phyloP scores from a whole-genome alignment of 2,113 vertebrate species.

The Baryphthengus martii region DNA sequence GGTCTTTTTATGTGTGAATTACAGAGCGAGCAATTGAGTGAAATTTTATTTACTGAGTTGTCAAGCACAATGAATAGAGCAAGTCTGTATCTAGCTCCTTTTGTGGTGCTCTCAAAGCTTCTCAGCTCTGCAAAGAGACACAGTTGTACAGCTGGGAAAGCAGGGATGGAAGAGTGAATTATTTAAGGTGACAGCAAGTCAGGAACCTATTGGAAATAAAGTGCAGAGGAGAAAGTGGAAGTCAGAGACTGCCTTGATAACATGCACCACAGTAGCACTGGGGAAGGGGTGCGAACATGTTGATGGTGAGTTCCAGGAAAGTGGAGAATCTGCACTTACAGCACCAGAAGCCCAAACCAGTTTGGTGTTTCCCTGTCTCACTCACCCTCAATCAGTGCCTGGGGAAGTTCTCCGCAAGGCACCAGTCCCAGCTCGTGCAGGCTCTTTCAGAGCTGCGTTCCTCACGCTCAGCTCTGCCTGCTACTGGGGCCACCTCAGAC shows the following conservation, averaged over 20 bases:
- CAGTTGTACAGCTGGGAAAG: neutral
- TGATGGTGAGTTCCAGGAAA: neutral
- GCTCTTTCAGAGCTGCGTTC: neutral
- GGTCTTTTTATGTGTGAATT: constrained; percentile 58
- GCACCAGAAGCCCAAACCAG: neutral
- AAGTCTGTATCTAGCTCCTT: constrained; percentile 39
- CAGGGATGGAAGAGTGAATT: neutral
- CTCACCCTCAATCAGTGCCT: neutral
- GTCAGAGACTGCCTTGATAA: neutral
- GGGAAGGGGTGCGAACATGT: neutral
- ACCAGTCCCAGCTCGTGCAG: neutral
- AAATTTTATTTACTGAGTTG: constrained; percentile 64
- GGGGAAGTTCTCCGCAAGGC: neutral
- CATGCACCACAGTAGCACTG: neutral
- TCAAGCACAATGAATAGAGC: constrained; percentile 52
- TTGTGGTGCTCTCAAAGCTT: constrained; percentile 20
- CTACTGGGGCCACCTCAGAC: rapidly evolving
- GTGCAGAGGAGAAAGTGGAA: neutral
- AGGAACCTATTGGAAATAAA: neutral
- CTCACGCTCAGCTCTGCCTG: neutral
- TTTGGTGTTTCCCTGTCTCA: neutral
- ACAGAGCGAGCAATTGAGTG: constrained; percentile 36
- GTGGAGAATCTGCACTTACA: neutral
- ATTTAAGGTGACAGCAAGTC: constrained; percentile 23
- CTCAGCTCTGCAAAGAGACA: constrained; percentile 3